phyloP scores from a whole-genome alignment of 1,140 invertebrate species.

The Amyelois transitella region DNA sequence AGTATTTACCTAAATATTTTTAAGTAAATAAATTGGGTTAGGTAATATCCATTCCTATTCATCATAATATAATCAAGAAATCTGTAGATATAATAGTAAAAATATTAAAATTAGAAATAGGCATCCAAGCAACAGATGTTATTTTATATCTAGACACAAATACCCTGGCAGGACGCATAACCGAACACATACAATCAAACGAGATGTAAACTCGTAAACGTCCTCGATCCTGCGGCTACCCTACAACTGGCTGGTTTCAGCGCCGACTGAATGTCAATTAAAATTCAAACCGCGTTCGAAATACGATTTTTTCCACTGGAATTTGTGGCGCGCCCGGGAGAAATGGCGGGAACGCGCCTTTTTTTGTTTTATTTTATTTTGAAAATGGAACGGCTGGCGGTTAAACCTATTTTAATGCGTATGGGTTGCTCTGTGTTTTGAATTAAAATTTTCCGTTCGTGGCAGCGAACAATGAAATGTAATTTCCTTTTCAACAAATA shows the following conservation, averaged over 20 bases:
- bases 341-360: slow-evolving; percentile 67
- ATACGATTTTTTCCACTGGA: slow-evolving; percentile 71
- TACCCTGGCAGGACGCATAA: not conserved
- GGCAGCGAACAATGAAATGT: slow-evolving; percentile 62
- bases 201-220: slow-evolving; percentile 47
- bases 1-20: too few relatives aligned
- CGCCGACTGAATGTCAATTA: slow-evolving; percentile 68
- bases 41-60: too few relatives aligned
- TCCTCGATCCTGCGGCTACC: slow-evolving; percentile 29
- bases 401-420: slow-evolving; percentile 73
- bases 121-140: too few relatives aligned
- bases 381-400: slow-evolving; percentile 66
- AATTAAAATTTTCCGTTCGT: slow-evolving; percentile 64
- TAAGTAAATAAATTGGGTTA: too few relatives aligned
- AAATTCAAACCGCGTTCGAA: slow-evolving; percentile 74
- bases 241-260: slow-evolving; percentile 22
- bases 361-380: slow-evolving; percentile 70
- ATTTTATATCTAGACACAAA: slow-evolving; percentile 11
- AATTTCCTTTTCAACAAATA: slow-evolving; percentile 48
- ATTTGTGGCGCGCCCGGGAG: slow-evolving; percentile 68
- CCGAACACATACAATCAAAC: slow-evolving; percentile 10
- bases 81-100: too few relatives aligned
- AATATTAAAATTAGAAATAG: too few relatives aligned
- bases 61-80: too few relatives aligned
- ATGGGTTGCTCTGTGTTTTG: slow-evolving; percentile 61